Base-by-base conservation (phyloP, 2,113 vertebrate species). In the Anarhynchus alexandrinus region DNA sequence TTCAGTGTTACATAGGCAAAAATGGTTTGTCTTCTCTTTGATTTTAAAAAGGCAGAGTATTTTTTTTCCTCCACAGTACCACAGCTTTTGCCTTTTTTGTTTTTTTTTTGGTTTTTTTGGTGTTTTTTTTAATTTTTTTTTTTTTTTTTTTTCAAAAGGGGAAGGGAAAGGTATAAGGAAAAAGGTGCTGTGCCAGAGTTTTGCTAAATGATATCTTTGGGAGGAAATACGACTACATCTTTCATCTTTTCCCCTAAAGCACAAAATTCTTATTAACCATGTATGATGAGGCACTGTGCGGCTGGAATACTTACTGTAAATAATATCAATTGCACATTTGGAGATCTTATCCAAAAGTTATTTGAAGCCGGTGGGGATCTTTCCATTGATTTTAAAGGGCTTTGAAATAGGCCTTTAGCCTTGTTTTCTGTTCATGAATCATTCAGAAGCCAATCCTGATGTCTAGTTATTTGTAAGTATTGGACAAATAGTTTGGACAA, bases 401-500 rank as follows among this genome's bases (percentile, higher is more conserved):
- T 87, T 82, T 51, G 91, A 91, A 94, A 93, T 62, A 4, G 9
- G 54, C 67, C 93, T 86, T 95, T 94, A 93, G 77, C 36, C 70
- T 86, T 93, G 30, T 57, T 86, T 90, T 88, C 36, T 70, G 11
- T 73, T 92, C 82, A 93, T 96, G 74, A 94, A 95, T 96, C 85
- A 94, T 96, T 94, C 78, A 96, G 88, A 86, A 90, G 14, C 40
- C 58, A 87, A 51, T 87, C 29, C 3, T 82, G 26, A 82, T 80
- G 45, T 45, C 61, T 89, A 64, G n/a, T 51, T 91, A 45, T 79
- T 93, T 91, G 34, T 45, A 84, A 94, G 62, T 80, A 80, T 66
- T 73, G 88, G 81, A 87, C 81, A 94, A 96, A 92, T 45, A 90
- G 25, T 90, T 88, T 73, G 66, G 87, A 88, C 92, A 93, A 94